Evolutionary conservation across 2,888 invertebrate species (phyloP), one percentile per base, ranked within the genome.

Genomic region (Epinotia bilunana): DNA sequence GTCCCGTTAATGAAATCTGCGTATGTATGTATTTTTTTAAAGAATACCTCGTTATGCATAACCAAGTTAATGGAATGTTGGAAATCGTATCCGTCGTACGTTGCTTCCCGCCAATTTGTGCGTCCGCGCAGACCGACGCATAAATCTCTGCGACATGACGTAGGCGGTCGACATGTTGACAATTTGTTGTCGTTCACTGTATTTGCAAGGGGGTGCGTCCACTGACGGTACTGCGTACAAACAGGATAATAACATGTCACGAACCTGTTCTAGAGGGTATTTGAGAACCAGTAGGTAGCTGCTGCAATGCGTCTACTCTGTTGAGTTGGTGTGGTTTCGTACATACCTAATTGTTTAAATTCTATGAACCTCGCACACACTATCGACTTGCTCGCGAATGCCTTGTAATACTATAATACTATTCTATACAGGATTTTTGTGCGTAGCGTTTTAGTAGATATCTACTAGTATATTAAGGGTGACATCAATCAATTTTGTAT

Each of bases 91-190:
- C 86, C 87, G 86, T 84, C 84, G 83, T 80, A 83, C 83, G 84
- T 82, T 80, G 87, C 86, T 90, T 86, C 86, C 86, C 86, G 90
- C 90, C 93, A 93, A 93, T 93, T 93, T 93, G 92, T 90, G 91
- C 89, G 91, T 90, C 88, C 85, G 88, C 85, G 84, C 86, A 84
- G 85, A 81, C 79, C 84, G 84, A 87, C 87, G 87, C 89, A 93
- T 93, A 92, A 92, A 93, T 93, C 91, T 89, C 80, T 78, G 75
- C 80, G 91, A 91, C 92, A 87, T 89, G 87, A 88, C 84, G 93
- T 92, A 90, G 93, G 93, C 92, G 93, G 89, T 78, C 80, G 87
- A 91, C 93, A 91, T 86, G 91, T 89, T 91, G 92, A 91, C 92
- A 91, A 93, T 93, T 91, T 91, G 90, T 85, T 84, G 81, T 82